phyloP scores from a whole-genome alignment of 2,113 vertebrate genomes.

The Aphelocoma coerulescens region DNA sequence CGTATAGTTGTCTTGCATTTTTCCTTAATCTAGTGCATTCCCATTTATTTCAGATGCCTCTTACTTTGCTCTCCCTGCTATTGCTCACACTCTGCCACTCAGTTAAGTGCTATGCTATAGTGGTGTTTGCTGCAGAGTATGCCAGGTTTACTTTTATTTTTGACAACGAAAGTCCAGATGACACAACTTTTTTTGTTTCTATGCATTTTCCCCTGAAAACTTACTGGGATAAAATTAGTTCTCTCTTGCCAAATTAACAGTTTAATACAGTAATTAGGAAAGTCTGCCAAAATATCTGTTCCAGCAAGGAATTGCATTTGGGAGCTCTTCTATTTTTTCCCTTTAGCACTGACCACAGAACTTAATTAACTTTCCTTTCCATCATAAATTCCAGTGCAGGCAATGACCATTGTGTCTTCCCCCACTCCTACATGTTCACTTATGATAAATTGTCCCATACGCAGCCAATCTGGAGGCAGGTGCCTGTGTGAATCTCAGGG shows the following conservation, averaged over 20 bases:
- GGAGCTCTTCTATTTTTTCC: constrained; percentile 58
- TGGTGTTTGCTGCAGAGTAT: not conserved
- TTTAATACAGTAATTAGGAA: constrained; percentile 65
- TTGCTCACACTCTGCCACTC: not conserved
- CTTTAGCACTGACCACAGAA: constrained; percentile 65
- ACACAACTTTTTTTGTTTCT: constrained; percentile 30
- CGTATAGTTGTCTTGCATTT: not conserved
- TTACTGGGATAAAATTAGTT: constrained; percentile 44
- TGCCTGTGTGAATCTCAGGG: constrained; percentile 63
- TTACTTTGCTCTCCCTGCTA: not conserved
- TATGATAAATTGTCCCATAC: constrained; percentile 69
- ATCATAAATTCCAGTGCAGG: constrained; percentile 67
- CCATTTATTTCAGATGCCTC: not conserved
- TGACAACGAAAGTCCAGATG: constrained; percentile 10
- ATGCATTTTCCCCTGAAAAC: constrained; percentile 39
- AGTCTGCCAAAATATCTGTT: constrained; percentile 60
- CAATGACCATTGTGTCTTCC: constrained; percentile 63
- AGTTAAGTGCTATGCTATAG: not conserved
- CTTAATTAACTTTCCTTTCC: constrained; percentile 77
- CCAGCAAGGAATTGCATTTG: constrained; percentile 58
- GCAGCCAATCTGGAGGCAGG: constrained; percentile 55
- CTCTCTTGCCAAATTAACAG: constrained; percentile 47
- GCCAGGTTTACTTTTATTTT: constrained; percentile 7
- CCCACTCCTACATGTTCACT: constrained; percentile 54
- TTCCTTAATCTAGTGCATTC: not conserved